Conservation (phyloP, 2,797 vertebrate species). For the Potorous gilbertii region DNA sequence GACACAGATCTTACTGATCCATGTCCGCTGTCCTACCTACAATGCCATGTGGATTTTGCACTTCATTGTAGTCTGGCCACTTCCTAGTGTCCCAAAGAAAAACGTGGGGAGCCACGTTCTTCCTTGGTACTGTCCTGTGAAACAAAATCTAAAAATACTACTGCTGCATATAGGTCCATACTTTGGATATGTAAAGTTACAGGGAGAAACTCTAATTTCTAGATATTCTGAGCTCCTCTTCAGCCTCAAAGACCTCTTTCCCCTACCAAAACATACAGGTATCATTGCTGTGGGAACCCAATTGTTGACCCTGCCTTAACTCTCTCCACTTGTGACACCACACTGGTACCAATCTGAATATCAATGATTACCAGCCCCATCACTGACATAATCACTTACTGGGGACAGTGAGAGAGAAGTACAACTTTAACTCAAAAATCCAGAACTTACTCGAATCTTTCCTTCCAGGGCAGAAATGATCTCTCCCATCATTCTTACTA, state of each 20-base stretch:
- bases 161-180: background rate
- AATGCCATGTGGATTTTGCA: background rate
- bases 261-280: background rate
- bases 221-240: background rate
- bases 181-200: background rate
- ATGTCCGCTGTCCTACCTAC: background rate
- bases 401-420: background rate
- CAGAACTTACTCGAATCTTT: constrained; percentile 90
- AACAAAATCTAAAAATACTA: background rate
- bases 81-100: background rate
- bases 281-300: background rate
- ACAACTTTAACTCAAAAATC: background rate
- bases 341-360: background rate
- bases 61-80: background rate
- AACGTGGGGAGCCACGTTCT: background rate
- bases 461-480: constrained; percentile 94
- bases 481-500: constrained; percentile 99
- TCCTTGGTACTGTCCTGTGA: background rate
- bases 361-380: background rate
- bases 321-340: background rate
- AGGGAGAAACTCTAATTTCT: background rate
- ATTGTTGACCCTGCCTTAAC: background rate
- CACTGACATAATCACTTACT: background rate
- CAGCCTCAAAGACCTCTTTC: background rate
- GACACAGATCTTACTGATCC: background rate